Conservation (phyloP, 2,888 invertebrate species). For the Aphrophora alni region DNA sequence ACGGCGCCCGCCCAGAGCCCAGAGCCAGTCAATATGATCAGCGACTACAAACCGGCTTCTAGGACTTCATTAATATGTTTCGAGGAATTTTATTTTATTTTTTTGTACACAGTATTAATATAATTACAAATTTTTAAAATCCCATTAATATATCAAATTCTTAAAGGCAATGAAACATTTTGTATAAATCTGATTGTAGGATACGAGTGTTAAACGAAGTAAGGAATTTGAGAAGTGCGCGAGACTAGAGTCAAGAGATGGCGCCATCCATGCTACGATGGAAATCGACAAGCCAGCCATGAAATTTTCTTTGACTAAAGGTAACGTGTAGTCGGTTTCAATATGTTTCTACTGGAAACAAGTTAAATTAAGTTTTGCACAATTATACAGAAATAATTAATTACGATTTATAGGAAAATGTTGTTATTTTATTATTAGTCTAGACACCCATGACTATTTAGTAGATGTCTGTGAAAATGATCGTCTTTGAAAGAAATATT, state of each 20-base stretch:
- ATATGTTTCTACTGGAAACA: neutral
- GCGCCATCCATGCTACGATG: neutral
- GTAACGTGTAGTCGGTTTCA: neutral
- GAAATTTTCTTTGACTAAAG: slow-evolving; percentile 3
- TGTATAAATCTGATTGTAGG: neutral
- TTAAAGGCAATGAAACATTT: neutral
- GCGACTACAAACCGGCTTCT: neutral
- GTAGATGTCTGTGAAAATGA: too few species aligned
- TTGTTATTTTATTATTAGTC: too few species aligned
- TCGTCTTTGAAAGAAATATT: too few species aligned
- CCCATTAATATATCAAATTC: neutral
- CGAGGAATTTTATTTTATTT: neutral
- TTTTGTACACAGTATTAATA: neutral
- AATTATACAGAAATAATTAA: too few species aligned
- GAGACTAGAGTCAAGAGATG: neutral
- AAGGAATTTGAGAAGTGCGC: neutral
- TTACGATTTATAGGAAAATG: too few species aligned
- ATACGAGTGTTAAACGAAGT: neutral
- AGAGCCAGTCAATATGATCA: neutral
- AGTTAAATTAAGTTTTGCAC: neutral
- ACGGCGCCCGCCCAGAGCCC: neutral
- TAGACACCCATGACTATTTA: too few species aligned
- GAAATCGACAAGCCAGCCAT: neutral
- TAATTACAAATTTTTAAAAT: neutral
- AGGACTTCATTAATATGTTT: slow-evolving; percentile 6